Conservation (phyloP, 1,140 invertebrate genomes). For the Subanguina moxae region DNA sequence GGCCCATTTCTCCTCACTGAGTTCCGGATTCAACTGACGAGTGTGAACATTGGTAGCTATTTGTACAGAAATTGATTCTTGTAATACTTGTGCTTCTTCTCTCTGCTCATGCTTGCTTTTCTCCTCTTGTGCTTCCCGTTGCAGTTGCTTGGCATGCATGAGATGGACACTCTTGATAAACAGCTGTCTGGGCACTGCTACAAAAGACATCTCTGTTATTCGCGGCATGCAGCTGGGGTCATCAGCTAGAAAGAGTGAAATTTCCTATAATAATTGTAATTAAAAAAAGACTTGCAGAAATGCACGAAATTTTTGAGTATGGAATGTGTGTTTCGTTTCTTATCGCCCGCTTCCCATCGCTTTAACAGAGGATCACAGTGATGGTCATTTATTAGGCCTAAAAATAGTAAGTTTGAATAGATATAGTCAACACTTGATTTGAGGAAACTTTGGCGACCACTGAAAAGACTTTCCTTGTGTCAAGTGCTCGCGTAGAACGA, state of each 20-base stretch:
- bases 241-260: neutral
- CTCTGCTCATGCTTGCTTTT: neutral
- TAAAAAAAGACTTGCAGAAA: neutral
- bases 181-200: constrained; percentile 6
- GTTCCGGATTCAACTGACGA: constrained; percentile 37
- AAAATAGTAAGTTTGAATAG: too few relatives aligned
- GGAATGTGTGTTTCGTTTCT: neutral
- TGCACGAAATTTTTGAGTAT: neutral
- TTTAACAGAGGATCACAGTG: neutral
- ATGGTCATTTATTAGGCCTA: neutral
- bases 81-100: neutral
- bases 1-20: constrained; percentile 33
- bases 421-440: too few relatives aligned
- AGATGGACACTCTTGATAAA: neutral
- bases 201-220: constrained; percentile 15
- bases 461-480: too few relatives aligned
- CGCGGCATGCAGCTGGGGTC: constrained; percentile 8
- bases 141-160: neutral
- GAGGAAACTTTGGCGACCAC: too few relatives aligned
- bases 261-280: neutral
- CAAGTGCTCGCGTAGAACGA: too few relatives aligned
- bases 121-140: neutral
- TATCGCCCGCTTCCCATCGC: constrained; percentile 1
- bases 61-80: neutral
- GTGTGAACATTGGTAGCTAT: constrained; percentile 29